These are phyloP conservation scores for Clepsis dumicolana DNA, from an alignment of 2,888 invertebrate species.

Conservation along the genomic window DNA sequence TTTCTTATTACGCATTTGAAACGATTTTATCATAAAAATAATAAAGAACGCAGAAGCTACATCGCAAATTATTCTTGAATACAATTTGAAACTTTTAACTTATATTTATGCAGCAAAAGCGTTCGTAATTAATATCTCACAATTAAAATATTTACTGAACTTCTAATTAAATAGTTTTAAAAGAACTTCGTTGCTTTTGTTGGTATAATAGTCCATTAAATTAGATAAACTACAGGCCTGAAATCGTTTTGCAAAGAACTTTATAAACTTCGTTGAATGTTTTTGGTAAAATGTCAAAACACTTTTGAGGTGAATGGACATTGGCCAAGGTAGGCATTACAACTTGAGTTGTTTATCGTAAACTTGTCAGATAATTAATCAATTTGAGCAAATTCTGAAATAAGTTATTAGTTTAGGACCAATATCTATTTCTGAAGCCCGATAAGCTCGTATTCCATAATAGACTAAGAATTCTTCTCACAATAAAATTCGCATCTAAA, in stretches of 20 bases:
- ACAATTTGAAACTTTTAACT: neutral
- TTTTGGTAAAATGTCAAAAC: too few relatives aligned
- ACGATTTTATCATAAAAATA: neutral
- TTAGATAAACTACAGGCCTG: neutral
- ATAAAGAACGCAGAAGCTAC: neutral
- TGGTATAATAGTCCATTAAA: neutral
- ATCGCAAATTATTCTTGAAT: neutral
- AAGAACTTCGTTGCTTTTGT: neutral
- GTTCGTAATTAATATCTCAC: neutral
- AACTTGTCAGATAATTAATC: too few relatives aligned
- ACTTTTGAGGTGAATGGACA: too few relatives aligned
- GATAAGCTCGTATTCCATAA: too few relatives aligned
- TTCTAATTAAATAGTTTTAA: conserved; percentile 5
- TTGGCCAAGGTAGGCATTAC: too few relatives aligned
- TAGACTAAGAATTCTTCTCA: too few relatives aligned
- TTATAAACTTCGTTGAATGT: neutral
- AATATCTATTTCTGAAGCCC: too few relatives aligned
- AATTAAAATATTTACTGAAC: neutral
- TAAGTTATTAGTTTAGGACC: too few relatives aligned
- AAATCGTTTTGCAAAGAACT: neutral
- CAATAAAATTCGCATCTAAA: too few relatives aligned
- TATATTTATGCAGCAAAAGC: too few relatives aligned
- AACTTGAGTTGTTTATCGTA: too few relatives aligned
- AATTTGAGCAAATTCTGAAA: too few relatives aligned
- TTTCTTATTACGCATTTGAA: neutral